phyloP scores from a whole-genome alignment of 2,888 invertebrate species.

The Spodoptera littoralis region DNA sequence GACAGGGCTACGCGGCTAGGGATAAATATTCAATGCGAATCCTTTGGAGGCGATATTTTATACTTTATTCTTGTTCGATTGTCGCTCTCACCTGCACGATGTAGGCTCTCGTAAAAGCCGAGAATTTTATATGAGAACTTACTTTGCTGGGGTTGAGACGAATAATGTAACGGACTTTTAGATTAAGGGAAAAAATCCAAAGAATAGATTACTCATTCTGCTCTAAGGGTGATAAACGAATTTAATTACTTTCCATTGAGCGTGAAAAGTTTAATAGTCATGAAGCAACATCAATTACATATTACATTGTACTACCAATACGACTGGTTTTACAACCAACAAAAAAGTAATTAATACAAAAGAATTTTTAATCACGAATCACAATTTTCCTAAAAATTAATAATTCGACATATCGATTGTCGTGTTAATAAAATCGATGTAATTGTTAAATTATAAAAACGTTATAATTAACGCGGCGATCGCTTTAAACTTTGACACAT shows the following conservation, averaged over 20 bases:
- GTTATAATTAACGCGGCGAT: constrained; percentile 67
- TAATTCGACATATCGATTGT: constrained; percentile 39
- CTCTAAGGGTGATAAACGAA: constrained; percentile 22
- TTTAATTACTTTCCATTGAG: constrained; percentile 50
- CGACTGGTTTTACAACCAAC: constrained; percentile 20
- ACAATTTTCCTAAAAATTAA: constrained; percentile 17
- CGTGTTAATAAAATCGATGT: constrained; percentile 51
- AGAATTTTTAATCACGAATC: constrained; percentile 5
- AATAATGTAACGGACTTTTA: constrained; percentile 64
- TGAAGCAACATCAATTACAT: constrained; percentile 22
- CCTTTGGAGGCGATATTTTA: constrained; percentile 88
- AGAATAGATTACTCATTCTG: constrained; percentile 47
- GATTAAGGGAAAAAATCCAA: constrained; percentile 43
- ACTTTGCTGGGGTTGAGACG: constrained; percentile 57
- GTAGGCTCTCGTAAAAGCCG: constrained; percentile 63
- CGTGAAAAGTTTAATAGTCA: constrained; percentile 14
- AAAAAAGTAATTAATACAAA: constrained; percentile 36
- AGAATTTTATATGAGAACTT: constrained; percentile 66
- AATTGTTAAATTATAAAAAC: constrained; percentile 65
- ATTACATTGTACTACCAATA: constrained; percentile 20
- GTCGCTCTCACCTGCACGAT: constrained; percentile 85
- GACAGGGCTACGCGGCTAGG: constrained; percentile 80
- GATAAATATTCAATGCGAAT: constrained; percentile 89
- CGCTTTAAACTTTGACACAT: constrained; percentile 48
- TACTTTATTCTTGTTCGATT: constrained; percentile 81